A percentile compares a stretch with the other conserved stretches of the same genome.
Conservation (phyloP, 1,140 invertebrate genomes). For the Zelostemma sp. region DNA sequence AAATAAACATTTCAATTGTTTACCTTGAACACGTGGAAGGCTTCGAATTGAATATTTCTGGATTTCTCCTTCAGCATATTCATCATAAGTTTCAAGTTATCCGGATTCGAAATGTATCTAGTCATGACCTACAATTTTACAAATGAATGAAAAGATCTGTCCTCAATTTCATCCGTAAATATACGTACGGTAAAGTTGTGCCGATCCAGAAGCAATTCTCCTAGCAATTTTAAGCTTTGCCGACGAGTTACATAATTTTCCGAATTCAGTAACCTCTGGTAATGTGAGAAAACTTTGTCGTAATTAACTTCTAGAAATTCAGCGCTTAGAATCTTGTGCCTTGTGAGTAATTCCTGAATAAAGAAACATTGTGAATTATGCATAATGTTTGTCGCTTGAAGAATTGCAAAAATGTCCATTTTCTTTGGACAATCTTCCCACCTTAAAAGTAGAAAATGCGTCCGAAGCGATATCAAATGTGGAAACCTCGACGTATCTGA, state of each 20-base stretch:
- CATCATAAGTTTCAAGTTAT: constrained; percentile 99
- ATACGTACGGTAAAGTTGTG: constrained; percentile 96
- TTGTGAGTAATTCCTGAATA: constrained; percentile 94
- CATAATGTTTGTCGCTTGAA: constrained; percentile 4
- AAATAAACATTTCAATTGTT: constrained; percentile 19
- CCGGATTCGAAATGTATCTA: constrained; percentile 98
- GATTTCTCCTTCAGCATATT: constrained; percentile 99
- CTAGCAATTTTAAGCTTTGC: constrained; percentile 97
- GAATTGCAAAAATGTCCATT: constrained; percentile 17
- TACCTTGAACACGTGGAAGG: constrained; percentile 99
- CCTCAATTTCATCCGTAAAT: constrained; percentile 27
- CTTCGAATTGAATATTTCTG: constrained; percentile 99
- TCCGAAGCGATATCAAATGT: constrained; percentile 99
- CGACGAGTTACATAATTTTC: constrained; percentile 98
- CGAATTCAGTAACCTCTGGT: constrained; percentile 97
- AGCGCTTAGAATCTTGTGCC: constrained; percentile 98
- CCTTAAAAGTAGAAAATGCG: constrained; percentile 99
- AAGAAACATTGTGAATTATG: constrained; percentile 7
- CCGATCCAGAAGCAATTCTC: constrained; percentile 96
- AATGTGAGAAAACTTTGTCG: constrained; percentile 97
- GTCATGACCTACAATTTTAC: constrained; percentile 99
- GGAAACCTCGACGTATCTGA: constrained; percentile 99
- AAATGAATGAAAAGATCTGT: constrained; percentile 1
- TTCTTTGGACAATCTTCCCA: constrained; percentile 60
- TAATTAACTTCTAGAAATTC: constrained; percentile 99